Evolutionary conservation across 2,113 vertebrate species (phyloP), one percentile per base, ranked within the genome.

Genomic region (Pelusios castaneus): DNA sequence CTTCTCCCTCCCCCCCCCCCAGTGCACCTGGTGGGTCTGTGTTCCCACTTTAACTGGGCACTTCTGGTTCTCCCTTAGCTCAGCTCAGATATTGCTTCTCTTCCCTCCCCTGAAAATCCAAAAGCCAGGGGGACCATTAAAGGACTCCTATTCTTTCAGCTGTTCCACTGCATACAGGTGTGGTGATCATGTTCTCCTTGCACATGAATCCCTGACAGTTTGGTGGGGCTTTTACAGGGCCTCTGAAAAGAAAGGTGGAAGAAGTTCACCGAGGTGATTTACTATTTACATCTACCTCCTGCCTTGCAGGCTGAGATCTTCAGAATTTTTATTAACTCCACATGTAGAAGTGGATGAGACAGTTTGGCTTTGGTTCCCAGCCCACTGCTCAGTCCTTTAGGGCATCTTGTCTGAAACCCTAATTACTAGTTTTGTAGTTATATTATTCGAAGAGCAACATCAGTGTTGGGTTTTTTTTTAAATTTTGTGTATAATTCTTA

Each of bases 191-290:
- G n/a, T 38, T 9, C 1, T 0, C 0, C 17, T 11, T 41, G n/a
- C 3, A 3, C 7, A 0, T 0, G 0, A 29, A 22, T 16, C 38
- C 31, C 67, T 70, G 21, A 70, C n/a, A 16, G 13, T 21, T n/a
- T 38, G 43, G 38, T 8, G 2, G 38, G 21, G n/a, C 31, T 63
- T 43, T 34, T 63, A 6, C 4, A 0, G 14, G 21, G 21, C 10
- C 34, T 47, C 21, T 0, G 1, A 8, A 5, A 75, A 47, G 45
- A 47, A 56, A 6, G 47, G 31, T 76, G 73, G 8, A 52, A 47
- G 31, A 34, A 29, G 10, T 0, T 21, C 21, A 38, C 4, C 12
- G 43, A 73, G n/a, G 7, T 0, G 0, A 0, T 1, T 9, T 0
- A 0, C 4, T 22, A 29, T 34, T 31, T 24, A 24, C 0, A 77